These are phyloP conservation scores for Drosophila atripex DNA, from an alignment of 2,888 invertebrate species.

Conservation along the genomic window DNA sequence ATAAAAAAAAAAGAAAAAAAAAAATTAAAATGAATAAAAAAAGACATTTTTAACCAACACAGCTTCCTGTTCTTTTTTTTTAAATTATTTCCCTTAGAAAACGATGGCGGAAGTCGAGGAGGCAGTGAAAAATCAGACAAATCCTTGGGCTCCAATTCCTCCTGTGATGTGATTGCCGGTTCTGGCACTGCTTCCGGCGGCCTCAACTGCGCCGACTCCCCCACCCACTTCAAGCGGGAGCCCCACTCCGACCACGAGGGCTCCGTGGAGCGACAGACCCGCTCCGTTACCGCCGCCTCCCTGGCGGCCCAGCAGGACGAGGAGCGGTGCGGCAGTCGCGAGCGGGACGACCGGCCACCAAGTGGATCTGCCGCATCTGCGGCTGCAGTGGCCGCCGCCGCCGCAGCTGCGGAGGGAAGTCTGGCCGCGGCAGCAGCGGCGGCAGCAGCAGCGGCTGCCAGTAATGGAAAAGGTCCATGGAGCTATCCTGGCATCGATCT, in stretches of 20 bases:
- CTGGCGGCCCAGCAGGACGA: constrained; percentile 54
- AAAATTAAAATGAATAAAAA: background rate
- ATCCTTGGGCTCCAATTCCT: constrained; percentile 65
- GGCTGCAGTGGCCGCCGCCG: constrained; percentile 75
- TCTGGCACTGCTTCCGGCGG: constrained; percentile 39
- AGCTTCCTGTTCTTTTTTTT: constrained; percentile 27
- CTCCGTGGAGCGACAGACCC: constrained; percentile 70
- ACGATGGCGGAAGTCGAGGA: constrained; percentile 81
- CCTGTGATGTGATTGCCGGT: constrained; percentile 71
- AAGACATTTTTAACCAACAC: constrained; percentile 49
- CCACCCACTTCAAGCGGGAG: constrained; percentile 81
- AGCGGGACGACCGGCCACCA: constrained; percentile 82
- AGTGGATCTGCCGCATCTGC: constrained; percentile 69
- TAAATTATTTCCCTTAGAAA: constrained; percentile 65
- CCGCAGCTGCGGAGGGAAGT: constrained; percentile 77
- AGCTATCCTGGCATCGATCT: constrained; percentile 90
- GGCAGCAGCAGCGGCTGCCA: constrained; percentile 81
- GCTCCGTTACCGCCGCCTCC: constrained; percentile 43
- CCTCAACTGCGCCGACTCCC: constrained; percentile 78
- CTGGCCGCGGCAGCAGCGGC: constrained; percentile 79
- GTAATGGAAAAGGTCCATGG: constrained; percentile 86
- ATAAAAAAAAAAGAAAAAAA: constrained; percentile 1
- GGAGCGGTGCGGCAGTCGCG: constrained; percentile 71
- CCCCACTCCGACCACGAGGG: constrained; percentile 81
- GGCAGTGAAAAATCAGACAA: constrained; percentile 83